Conservation (phyloP, 2,888 invertebrate genomes). For the Gandaritis pyraliata region DNA sequence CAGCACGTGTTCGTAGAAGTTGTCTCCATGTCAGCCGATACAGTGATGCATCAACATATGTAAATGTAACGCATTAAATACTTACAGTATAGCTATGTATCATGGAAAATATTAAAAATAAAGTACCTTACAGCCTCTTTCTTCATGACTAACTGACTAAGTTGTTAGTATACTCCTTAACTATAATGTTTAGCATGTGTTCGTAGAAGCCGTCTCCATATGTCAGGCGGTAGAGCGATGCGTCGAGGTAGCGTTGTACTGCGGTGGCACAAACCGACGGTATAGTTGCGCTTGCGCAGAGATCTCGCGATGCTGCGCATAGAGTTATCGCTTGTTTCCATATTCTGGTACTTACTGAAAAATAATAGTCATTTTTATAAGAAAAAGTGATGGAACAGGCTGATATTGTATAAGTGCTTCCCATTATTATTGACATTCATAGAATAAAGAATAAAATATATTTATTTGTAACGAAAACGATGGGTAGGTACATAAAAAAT, state of each 20-base stretch:
- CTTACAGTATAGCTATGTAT: too few relatives aligned
- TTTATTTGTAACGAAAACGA: too few relatives aligned
- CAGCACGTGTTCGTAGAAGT: conserved; percentile 60
- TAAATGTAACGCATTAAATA: too few relatives aligned
- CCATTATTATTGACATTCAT: too few relatives aligned
- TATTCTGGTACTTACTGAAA: conserved; percentile 82
- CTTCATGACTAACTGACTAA: conserved; percentile 1
- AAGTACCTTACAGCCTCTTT: conserved; percentile 5
- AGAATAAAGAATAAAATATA: too few relatives aligned
- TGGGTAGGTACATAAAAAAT: too few relatives aligned
- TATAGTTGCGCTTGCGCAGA: conserved; percentile 51
- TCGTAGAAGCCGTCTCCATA: conserved; percentile 57
- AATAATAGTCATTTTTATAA: too few relatives aligned
- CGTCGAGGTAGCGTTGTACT: conserved; percentile 63
- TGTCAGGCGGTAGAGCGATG: conserved; percentile 58
- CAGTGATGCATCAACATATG: conserved; percentile 57
- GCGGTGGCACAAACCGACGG: conserved; percentile 46
- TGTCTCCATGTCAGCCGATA: conserved; percentile 55
- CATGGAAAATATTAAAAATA: too few relatives aligned
- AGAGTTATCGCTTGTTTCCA: conserved; percentile 87
- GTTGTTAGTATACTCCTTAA: conserved; percentile 43
- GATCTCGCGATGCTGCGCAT: conserved; percentile 78
- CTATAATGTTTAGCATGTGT: conserved; percentile 52
- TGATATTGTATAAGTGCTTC: too few relatives aligned
- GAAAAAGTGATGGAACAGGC: too few relatives aligned